These are phyloP conservation scores for Chloroceryle aenea DNA, from an alignment of 2,113 vertebrate genomes.

Conservation along the genomic window DNA sequence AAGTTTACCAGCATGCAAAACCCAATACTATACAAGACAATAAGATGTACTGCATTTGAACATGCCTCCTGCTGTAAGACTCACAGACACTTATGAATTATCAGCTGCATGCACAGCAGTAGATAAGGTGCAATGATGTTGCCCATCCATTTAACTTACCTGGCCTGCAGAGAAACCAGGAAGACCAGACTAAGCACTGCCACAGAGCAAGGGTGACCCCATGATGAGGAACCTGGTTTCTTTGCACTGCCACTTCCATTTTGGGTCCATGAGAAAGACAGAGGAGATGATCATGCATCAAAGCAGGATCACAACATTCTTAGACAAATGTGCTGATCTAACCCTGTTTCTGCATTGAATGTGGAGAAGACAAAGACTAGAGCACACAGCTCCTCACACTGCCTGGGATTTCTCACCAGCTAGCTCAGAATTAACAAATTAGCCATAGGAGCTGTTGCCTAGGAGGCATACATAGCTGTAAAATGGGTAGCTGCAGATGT, in stretches of 20 bases:
- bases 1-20: fast-evolving
- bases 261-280: neutral
- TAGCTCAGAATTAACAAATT: neutral
- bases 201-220: neutral
- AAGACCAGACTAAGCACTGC: neutral
- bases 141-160: neutral
- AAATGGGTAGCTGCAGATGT: neutral
- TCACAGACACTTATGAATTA: neutral
- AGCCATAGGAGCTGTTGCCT: neutral
- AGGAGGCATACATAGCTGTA: neutral
- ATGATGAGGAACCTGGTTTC: neutral
- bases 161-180: neutral
- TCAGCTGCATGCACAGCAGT: neutral
- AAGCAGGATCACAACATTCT: neutral
- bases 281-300: neutral
- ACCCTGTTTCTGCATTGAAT: neutral
- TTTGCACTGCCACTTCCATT: neutral
- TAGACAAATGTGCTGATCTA: neutral
- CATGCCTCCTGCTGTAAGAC: neutral
- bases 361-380: neutral
- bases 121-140: neutral
- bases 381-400: neutral
- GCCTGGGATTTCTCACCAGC: neutral
- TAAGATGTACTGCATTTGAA: neutral
- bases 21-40: neutral